Evolutionary conservation across 1,140 invertebrate genomes (phyloP), one percentile per base, ranked within the genome.

Genomic region (Sipha flava): DNA sequence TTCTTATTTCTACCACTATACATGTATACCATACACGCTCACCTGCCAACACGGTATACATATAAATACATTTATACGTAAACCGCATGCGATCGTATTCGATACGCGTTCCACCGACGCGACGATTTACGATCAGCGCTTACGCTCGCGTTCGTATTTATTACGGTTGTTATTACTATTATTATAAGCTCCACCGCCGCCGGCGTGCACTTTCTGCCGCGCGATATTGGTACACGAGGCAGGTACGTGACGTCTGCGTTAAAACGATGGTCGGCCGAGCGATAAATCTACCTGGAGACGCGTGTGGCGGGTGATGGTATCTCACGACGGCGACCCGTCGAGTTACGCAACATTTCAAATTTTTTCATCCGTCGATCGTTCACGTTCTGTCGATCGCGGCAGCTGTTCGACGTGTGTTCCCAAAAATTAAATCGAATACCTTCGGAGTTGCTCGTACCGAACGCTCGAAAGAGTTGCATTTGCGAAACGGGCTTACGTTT

Each of bases 71-170:
- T 59, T 31, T 59, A 66, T 66, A 64, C 16, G 23, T 37, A 21
- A 23, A 66, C 31, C 29, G 40, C 64, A n/a, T 18, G 23, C 14
- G 66, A 47, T 70, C 43, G 66, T 70, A 70, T 70, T 70, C 66
- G 66, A 70, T 47, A 47, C 66, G 66, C 66, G 66, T 70, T 23
- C 7, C 66, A 45, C 34, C 66, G 66, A 70, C 40, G 7, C 66
- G 66, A 70, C 40, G 66, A 70, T 70, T 70, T 70, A 70, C 66
- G 66, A 47, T 29, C 43, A 29, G 14, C 66, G 66, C 23, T 70
- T 45, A 29, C 23, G 29, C 40, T 66, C 12, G n/a, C 34, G 23
- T 47, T 31, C 16, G 23, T 47, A 70, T 45, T 45, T 47, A 26
- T 66, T 29, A 47, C 16, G 26, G 9, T n/a, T n/a, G 18, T 26